Base-by-base conservation (phyloP, 2,797 vertebrate genomes). In the Eremophila alpestris region DNA sequence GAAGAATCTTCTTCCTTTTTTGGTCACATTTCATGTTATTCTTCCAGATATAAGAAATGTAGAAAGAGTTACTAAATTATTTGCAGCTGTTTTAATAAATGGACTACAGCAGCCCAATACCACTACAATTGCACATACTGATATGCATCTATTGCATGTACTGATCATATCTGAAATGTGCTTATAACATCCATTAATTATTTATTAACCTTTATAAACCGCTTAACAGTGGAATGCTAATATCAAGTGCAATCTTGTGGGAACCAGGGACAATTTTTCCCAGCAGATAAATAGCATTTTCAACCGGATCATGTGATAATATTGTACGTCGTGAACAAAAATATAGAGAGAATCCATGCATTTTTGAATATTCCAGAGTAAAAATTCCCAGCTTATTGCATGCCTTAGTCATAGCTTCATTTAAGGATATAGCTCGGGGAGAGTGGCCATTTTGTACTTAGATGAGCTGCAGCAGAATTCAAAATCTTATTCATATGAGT, bases 61-160 rank as follows among this genome's bases (percentile, higher is more conserved):
- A 82, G 62, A 62, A 90, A 82, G 38, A 68, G 7, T 83, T 87
- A 60, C 78, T 60, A 56, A 93, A 94, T 93, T 89, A 87, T 91
- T 95, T 96, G 94, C 95, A 94, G 84, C 77, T 96, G 91, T 96
- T 97, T 95, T 95, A 94, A 94, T 84, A 95, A 95, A 91, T 64
- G 41, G 34, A 27, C 68, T 89, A 17, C 27, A 81, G 63, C 21
- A 83, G 49, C 46, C 21, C 22, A 71, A 40, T 26, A 69, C 63
- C 18, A 59, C 38, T 83, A 59, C 38, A 78, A 54, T 46, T 84
- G 69, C 87, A 78, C 38, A 21, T 45, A 13, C 67, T 60, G 78
- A 95, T 94, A 95, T 26, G 46, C 46, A 94, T 94, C 89, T 90
- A 43, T 56, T 68, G 83, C 69, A 65, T 75, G 82, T 63, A 93